Evolutionary conservation across 2,113 vertebrate genomes (phyloP).

Genomic region (Reinhardtius hippoglossoides): DNA sequence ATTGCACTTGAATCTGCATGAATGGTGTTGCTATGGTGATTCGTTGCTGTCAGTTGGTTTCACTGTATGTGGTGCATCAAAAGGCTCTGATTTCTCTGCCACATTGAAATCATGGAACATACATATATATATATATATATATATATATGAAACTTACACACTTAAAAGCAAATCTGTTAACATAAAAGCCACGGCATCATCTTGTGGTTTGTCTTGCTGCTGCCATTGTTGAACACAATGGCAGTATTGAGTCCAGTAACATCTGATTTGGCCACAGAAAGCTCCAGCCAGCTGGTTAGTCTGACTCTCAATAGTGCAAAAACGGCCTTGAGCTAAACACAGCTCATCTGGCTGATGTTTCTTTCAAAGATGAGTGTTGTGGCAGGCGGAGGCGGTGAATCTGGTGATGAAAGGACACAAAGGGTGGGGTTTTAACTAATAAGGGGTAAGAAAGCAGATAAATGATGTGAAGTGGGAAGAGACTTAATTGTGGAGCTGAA

Average conservation of each 20-base stretch:
- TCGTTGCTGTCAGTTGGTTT: constrained; percentile 43
- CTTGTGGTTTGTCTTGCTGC: background rate
- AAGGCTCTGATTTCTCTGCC: constrained; percentile 27
- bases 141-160: background rate
- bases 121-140: background rate
- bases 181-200: background rate
- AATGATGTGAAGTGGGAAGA: background rate
- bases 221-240: constrained; percentile 3
- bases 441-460: background rate
- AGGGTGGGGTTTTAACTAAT: constrained; percentile 17
- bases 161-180: background rate
- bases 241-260: constrained; percentile 17
- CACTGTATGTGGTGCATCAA: constrained; percentile 26
- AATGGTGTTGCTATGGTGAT: constrained; percentile 75
- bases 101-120: background rate
- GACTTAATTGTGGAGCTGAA: constrained; percentile 3
- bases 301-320: constrained; percentile 24
- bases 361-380: constrained; percentile 39
- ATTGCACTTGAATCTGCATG: constrained; percentile 30
- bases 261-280: constrained; percentile 28
- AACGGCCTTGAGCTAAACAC: constrained; percentile 57
- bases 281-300: constrained; percentile 36
- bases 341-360: constrained; percentile 45
- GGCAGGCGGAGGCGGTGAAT: constrained; percentile 27
- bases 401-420: constrained; percentile 4